These are phyloP conservation scores for Eclectus roratus DNA, from an alignment of 2,113 vertebrate species.

Conservation along the genomic window DNA sequence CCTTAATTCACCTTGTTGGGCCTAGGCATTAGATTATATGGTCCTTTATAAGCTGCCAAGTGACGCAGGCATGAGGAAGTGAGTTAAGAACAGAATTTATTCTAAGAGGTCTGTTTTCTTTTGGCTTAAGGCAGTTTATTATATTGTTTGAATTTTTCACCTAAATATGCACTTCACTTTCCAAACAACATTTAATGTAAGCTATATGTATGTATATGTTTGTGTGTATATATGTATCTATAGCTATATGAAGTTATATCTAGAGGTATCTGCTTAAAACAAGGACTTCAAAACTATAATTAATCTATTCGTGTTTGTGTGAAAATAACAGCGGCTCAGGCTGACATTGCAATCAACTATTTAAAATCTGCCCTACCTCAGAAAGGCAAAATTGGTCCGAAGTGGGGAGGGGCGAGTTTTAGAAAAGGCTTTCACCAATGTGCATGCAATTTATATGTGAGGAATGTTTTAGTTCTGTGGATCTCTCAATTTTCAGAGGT, in stretches of 20 bases:
- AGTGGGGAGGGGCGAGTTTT: fast-evolving
- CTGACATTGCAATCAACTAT: not conserved
- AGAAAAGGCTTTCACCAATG: not conserved
- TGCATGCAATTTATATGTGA: not conserved
- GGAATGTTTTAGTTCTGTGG: not conserved
- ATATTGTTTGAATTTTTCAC: not conserved
- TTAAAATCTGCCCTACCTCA: not conserved
- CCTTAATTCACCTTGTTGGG: conserved; percentile 31
- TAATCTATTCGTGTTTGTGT: not conserved
- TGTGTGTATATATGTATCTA: not conserved
- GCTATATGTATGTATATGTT: not conserved
- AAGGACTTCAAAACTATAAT: not conserved
- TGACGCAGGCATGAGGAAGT: not conserved
- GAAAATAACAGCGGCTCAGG: not conserved
- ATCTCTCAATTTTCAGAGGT: not conserved
- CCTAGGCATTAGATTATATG: not conserved
- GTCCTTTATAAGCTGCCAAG: conserved; percentile 10
- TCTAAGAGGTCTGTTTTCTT: not conserved
- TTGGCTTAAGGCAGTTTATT: not conserved
- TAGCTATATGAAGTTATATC: not conserved
- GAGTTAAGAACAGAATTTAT: conserved; percentile 35
- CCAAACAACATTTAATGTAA: not conserved
- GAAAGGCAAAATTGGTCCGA: not conserved
- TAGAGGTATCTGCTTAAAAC: not conserved
- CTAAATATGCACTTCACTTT: not conserved